Evolutionary conservation across 2,113 vertebrate species (phyloP).

Genomic region (Siniperca knerii): DNA sequence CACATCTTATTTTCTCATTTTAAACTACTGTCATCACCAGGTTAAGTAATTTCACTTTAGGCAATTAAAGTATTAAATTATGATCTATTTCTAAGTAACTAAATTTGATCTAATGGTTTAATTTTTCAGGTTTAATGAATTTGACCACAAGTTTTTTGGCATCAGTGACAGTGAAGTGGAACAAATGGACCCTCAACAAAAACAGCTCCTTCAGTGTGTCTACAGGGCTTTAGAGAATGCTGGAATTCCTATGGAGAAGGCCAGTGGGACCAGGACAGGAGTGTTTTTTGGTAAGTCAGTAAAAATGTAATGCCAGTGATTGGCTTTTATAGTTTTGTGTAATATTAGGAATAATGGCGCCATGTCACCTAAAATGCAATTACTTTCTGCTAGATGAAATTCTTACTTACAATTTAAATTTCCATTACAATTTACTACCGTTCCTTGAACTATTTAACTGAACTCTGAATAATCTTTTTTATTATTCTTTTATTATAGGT

Average conservation of each 20-base stretch:
- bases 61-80: neutral
- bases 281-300: constrained; percentile 85
- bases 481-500: constrained; percentile 75
- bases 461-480: neutral
- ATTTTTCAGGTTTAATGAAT: constrained; percentile 85
- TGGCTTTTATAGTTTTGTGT: neutral
- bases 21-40: neutral
- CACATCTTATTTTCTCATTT: neutral
- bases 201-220: constrained; percentile 87
- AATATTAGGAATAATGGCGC: neutral
- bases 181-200: constrained; percentile 88
- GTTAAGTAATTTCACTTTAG: neutral
- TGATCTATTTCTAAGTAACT: neutral
- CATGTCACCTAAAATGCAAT: neutral
- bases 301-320: neutral
- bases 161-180: constrained; percentile 86
- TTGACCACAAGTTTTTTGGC: constrained; percentile 88
- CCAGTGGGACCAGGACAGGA: constrained; percentile 87
- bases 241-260: constrained; percentile 86
- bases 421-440: neutral
- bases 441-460: neutral
- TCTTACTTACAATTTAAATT: neutral
- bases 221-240: constrained; percentile 88
- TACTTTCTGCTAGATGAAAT: neutral
- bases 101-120: neutral